Percentiles rank a stretch among this genome's conserved stretches.
Evolutionary conservation across 2,888 invertebrate genomes (phyloP).

Genomic region (Hirtodrosophila alboralis): DNA sequence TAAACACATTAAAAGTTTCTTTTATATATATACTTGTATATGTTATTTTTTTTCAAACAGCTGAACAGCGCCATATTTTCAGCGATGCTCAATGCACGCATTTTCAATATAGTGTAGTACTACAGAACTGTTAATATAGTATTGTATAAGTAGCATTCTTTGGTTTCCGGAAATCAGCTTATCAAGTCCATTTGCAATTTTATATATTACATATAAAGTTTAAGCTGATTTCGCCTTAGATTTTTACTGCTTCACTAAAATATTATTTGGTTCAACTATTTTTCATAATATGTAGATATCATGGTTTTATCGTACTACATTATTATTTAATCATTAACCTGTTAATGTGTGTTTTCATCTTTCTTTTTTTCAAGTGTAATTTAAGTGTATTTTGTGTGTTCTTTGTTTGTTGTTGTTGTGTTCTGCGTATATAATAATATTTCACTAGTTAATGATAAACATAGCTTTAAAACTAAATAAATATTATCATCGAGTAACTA

Average conservation of each 20-base stretch:
- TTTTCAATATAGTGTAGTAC: conserved; percentile 25
- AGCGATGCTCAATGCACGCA: conserved; percentile 4
- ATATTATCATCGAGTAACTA: conserved; percentile 64
- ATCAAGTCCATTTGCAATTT: conserved; percentile 56
- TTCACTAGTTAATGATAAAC: conserved; percentile 63
- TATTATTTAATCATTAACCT: too few relatives aligned
- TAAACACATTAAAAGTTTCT: conserved; percentile 59
- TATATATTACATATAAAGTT: conserved; percentile 56
- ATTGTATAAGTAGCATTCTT: conserved; percentile 40
- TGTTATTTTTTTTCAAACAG: conserved; percentile 50
- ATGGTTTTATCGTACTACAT: conserved; percentile 44
- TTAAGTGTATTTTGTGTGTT: conserved; percentile 33
- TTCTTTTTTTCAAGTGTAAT: conserved; percentile 15
- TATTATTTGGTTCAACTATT: conserved; percentile 56
- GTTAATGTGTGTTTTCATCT: conserved; percentile 35
- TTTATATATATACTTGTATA: conserved; percentile 31
- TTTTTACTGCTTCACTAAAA: conserved; percentile 41
- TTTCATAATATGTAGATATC: conserved; percentile 39
- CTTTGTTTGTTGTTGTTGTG: conserved; percentile 47
- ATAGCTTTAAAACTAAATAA: conserved; percentile 68
- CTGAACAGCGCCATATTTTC: conserved; percentile 65
- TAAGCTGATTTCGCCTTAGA: conserved; percentile 50
- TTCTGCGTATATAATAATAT: conserved; percentile 76
- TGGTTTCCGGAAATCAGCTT: conserved; percentile 43
- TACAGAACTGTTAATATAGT: conserved; percentile 31